Percentiles rank a stretch among this genome's conserved stretches.
Conservation (phyloP, 2,888 invertebrate genomes). For the Gonocerus acuteangulatus region DNA sequence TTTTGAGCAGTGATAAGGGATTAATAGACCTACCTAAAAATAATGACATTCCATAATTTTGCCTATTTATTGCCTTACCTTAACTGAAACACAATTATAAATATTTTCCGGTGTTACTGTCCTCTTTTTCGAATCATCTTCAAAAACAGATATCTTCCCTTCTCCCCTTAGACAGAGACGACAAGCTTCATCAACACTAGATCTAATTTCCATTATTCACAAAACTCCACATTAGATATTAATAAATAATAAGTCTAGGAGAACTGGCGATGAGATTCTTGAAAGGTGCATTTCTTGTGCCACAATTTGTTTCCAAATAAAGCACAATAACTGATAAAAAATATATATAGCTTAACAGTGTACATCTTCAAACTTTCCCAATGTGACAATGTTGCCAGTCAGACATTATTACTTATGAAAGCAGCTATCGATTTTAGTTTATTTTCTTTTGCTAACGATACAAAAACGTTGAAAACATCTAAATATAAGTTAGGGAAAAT, state of each 20-base stretch:
- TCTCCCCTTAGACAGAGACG: slow-evolving; percentile 34
- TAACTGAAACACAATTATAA: slow-evolving; percentile 56
- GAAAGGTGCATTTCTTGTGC: too few species aligned
- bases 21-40: too few species aligned
- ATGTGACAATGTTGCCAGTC: slow-evolving; percentile 25
- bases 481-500: too few species aligned
- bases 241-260: too few species aligned
- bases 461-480: too few species aligned
- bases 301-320: too few species aligned
- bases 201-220: slow-evolving; percentile 17
- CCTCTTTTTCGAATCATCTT: slow-evolving; percentile 28
- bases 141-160: slow-evolving; percentile 32
- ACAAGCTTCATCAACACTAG: slow-evolving; percentile 31
- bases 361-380: slow-evolving; percentile 27
- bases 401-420: background rate
- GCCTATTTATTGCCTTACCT: too few species aligned
- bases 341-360: slow-evolving; percentile 16
- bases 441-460: too few species aligned
- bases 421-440: background rate
- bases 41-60: too few species aligned
- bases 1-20: too few species aligned
- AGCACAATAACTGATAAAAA: background rate
- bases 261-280: too few species aligned
- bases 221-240: background rate
- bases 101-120: slow-evolving; percentile 47